Base-by-base conservation (phyloP, 2,888 invertebrate species). In the Yponomeuta evonymella region DNA sequence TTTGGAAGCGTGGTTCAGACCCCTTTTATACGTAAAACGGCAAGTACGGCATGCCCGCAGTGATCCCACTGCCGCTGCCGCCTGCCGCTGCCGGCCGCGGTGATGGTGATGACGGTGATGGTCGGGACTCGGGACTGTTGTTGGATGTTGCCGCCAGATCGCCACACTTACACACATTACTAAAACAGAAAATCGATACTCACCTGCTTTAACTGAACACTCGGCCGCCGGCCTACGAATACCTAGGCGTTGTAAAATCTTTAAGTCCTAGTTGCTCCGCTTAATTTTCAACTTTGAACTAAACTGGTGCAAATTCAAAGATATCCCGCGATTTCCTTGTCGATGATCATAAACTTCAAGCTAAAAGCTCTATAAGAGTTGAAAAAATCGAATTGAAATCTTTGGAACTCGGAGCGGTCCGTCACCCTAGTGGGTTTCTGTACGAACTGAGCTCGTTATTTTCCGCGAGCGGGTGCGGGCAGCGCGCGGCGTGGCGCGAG, bases 401-500 rank as follows among this genome's bases (percentile, higher is more conserved):
- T 30, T 64, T 23, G 29, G 64, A 64, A 64, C 64, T 64, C 64
- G n/a, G 64, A 64, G 64, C 64, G 23, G 64, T 64, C 11, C 64
- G 64, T 29, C 64, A 64, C 64, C 64, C 64, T 64, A 64, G 29
- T 64, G 64, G 64, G 64, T 23, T 64, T 64, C 10, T 23, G 64
- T 23, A 29, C 64, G 64, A 64, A 64, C 64, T 10, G 23, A 3
- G 64, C 64, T 64, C 64, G 64, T 64, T 64, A 64, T 30, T 64
- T 64, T 23, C 64, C 29, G 64, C 6, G 48, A n/a, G 29, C 29
- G 68, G 68, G 43, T 6, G 23, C 23, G 69, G 51, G 58, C 62
- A 30, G 58, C 62, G 69, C 15, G 58, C 33, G 69, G 33, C 62
- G 62, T 36, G 51, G 67, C 51, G 70, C 69, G 43, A 36, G 63